A percentile compares a stretch with the other conserved stretches of the same genome.
phyloP scores from a whole-genome alignment of 53 echinoderm and acorn worm species.

The Mesocentrotus franciscanus region DNA sequence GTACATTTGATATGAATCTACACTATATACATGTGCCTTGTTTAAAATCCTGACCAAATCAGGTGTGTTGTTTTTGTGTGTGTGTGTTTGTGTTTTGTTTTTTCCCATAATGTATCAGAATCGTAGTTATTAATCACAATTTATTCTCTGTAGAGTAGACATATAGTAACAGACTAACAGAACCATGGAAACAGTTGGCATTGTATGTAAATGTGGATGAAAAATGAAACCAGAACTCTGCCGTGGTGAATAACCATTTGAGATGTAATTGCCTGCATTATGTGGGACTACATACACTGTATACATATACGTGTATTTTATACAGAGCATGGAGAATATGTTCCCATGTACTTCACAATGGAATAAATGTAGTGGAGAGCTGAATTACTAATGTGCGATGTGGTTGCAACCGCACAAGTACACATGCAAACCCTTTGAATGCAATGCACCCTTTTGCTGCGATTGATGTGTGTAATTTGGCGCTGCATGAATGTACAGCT shows the following conservation, averaged over 20 bases:
- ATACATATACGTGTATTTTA: neutral
- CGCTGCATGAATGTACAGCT: constrained; percentile 34
- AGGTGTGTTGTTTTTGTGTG: neutral
- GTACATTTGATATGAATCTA: neutral
- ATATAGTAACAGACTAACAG: neutral
- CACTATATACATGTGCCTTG: neutral
- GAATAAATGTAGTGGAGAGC: constrained; percentile 41
- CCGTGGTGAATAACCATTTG: neutral
- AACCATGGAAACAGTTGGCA: constrained; percentile 11
- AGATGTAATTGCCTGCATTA: neutral
- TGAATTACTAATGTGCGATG: constrained; percentile 46
- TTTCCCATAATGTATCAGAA: neutral
- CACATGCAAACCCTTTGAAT: constrained; percentile 27
- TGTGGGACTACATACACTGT: neutral
- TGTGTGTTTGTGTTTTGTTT: neutral
- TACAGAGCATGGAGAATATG: neutral
- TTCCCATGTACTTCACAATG: neutral
- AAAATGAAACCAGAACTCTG: constrained; percentile 4
- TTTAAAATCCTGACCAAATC: neutral
- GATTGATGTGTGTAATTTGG: constrained; percentile 45
- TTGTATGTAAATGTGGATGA: constrained; percentile 18
- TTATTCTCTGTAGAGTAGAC: neutral
- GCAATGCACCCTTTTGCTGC: constrained; percentile 39
- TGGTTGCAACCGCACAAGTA: constrained; percentile 40
- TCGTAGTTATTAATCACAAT: neutral